Evolutionary conservation across 1,140 invertebrate species (phyloP).

Genomic region (Alviniconcha marisindica): DNA sequence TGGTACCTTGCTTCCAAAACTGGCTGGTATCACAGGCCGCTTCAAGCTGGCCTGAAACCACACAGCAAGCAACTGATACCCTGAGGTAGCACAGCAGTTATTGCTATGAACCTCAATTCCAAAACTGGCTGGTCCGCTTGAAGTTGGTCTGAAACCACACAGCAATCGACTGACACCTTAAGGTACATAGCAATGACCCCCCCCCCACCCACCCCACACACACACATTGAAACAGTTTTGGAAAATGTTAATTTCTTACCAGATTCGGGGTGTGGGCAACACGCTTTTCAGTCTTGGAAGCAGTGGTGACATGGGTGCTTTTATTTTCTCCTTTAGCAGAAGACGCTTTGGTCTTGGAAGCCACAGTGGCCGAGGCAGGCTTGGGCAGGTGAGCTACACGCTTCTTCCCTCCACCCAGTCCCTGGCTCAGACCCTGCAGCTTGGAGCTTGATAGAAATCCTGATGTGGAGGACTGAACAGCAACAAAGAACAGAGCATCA

Average conservation of each 20-base stretch:
- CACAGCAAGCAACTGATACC: too few relatives aligned
- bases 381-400: conserved; percentile 48
- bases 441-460: background rate
- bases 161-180: too few relatives aligned
- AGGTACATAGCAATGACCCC: too few relatives aligned
- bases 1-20: conserved; percentile 86
- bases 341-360: background rate
- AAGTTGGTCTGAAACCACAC: too few relatives aligned
- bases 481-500: too few relatives aligned
- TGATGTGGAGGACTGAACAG: conserved; percentile 31
- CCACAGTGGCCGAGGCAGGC: too few relatives aligned
- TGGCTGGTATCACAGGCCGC: conserved; percentile 81
- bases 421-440: background rate
- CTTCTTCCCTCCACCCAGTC: conserved; percentile 31
- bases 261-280: conserved; percentile 66
- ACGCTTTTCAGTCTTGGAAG: conserved; percentile 62
- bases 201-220: too few relatives aligned
- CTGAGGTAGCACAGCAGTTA: too few relatives aligned
- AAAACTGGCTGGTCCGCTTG: too few relatives aligned
- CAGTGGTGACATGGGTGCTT: conserved; percentile 57
- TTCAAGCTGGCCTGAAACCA: conserved; percentile 62
- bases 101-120: too few relatives aligned
- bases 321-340: conserved; percentile 32
- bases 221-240: too few relatives aligned
- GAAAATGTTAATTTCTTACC: too few relatives aligned